phyloP scores from a whole-genome alignment of 2,888 invertebrate genomes.

The Agrotis clavis region DNA sequence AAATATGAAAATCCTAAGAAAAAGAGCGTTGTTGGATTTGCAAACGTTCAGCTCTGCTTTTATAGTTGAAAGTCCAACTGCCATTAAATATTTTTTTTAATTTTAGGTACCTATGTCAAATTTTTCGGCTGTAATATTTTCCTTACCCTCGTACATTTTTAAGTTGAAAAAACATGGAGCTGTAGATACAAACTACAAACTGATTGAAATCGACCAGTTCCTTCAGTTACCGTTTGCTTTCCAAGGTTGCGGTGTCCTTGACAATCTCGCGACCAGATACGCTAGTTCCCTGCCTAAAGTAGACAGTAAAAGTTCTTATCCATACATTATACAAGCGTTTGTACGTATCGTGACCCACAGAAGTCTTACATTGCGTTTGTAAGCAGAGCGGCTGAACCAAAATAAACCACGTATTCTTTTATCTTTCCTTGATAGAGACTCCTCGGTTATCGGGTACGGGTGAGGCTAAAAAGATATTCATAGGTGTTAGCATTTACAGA shows the following conservation, averaged over 20 bases:
- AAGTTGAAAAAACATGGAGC: too few species aligned
- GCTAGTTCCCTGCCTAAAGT: neutral
- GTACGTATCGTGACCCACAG: neutral
- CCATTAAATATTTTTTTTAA: neutral
- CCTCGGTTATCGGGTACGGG: slow-evolving; percentile 69
- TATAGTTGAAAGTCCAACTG: neutral
- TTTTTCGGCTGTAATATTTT: too few species aligned
- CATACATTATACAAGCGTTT: slow-evolving; percentile 11
- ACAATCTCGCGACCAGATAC: too few species aligned
- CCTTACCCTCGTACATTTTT: too few species aligned
- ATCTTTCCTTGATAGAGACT: slow-evolving; percentile 30
- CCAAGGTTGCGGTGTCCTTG: too few species aligned
- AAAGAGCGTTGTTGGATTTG: neutral
- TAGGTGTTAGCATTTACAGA: neutral
- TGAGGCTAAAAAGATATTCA: slow-evolving; percentile 46
- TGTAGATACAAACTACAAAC: too few species aligned
- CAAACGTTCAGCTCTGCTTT: neutral
- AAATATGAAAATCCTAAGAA: neutral
- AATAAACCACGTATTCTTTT: slow-evolving; percentile 25
- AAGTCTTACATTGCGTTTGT: slow-evolving; percentile 35
- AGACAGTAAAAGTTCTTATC: neutral
- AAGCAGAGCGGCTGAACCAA: slow-evolving; percentile 38
- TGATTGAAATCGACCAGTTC: too few species aligned
- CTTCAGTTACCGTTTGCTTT: too few species aligned
- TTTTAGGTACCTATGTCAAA: too few species aligned